Conservation (phyloP, 2,797 vertebrate species). For the Phalanger gymnotis region DNA sequence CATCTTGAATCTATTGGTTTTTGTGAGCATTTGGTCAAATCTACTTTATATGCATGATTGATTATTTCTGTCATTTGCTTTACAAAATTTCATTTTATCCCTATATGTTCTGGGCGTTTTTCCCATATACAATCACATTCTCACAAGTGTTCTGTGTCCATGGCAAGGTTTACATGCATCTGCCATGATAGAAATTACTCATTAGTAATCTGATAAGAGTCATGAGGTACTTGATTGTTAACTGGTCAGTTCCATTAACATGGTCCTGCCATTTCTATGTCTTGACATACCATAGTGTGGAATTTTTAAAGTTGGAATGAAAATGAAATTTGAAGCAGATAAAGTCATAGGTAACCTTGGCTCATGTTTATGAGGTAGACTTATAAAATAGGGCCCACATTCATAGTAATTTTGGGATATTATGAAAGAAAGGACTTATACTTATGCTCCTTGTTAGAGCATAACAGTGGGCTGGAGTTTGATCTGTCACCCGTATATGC, state of each 20-base stretch:
- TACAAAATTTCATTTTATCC: background rate
- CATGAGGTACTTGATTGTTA: background rate
- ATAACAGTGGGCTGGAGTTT: background rate
- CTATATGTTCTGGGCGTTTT: background rate
- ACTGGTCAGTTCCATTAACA: background rate
- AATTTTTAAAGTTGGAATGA: background rate
- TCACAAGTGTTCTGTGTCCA: background rate
- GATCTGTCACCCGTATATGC: background rate
- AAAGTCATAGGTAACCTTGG: background rate
- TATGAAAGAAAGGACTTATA: background rate
- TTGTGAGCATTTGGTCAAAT: background rate
- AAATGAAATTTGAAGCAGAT: background rate
- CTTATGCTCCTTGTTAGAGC: background rate
- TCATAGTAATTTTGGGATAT: background rate
- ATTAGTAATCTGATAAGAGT: background rate
- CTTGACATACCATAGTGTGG: background rate
- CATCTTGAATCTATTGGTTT: constrained; percentile 16
- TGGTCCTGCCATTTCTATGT: background rate
- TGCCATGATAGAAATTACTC: background rate
- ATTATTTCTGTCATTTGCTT: background rate
- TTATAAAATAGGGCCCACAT: background rate
- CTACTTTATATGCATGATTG: background rate
- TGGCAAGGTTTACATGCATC: background rate
- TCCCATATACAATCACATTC: background rate
- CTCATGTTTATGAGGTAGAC: background rate